Base-by-base conservation (phyloP, 2,113 vertebrate species). In the Aphelocoma coerulescens region DNA sequence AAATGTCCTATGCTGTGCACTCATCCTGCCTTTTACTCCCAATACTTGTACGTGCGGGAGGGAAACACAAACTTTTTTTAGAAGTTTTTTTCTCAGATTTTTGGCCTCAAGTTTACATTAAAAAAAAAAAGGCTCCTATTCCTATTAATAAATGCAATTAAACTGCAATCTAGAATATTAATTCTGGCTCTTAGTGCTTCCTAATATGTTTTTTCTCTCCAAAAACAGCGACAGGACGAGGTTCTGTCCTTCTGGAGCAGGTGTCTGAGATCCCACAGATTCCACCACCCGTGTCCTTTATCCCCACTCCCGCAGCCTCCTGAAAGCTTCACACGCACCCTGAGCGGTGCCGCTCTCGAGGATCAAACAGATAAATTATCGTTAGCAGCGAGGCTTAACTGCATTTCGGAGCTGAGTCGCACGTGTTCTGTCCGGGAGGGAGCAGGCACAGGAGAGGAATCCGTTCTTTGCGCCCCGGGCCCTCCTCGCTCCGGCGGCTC, bases 291-390 rank as follows among this genome's bases (percentile, higher is more conserved):
- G 3, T 27, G 66, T 71, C 86, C 74, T 86, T 93, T 57, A 66
- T n/a, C 94, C 86, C 76, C 95, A 80, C 94, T 63, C 48, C 95
- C 88, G 33, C 89, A 92, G 96, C 93, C 93, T 85, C 91, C 78
- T 74, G 72, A 96, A 91, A 97, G 94, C 96, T 68, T 59, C 97
- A 88, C 94, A 95, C 95, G 12, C 78, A 62, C 96, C 97, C 73
- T 71, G 88, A 88, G 89, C 14, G 62, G 92, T 75, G 94, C 96
- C 97, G 68, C 96, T 92, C 95, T 55, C 90, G 44, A 66, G 96
- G 97, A 90, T 11, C 95, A 80, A 91, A 95, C 52, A 62, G 94
- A 92, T 55, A 93, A 97, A 95, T 93, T 44, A 73, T 75, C 67
- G 14, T 82, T 95, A 81, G 17, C 3, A 65, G 93, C 82, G 91